Evolutionary conservation across 2,797 vertebrate species (phyloP).

Genomic region (Antennarius maculatus): DNA sequence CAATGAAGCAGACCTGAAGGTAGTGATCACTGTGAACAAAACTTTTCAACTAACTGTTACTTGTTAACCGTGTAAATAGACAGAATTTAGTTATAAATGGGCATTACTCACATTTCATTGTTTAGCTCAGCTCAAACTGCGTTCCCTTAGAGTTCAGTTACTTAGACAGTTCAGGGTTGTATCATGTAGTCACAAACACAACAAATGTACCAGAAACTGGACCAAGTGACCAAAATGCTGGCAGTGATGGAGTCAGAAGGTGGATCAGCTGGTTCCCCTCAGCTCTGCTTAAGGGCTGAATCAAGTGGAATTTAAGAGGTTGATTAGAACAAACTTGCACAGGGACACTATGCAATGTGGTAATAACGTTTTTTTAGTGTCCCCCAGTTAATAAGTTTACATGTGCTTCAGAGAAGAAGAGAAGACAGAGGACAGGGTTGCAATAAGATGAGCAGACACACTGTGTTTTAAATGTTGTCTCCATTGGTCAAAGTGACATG

Average conservation of each 20-base stretch:
- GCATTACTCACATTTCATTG: slow-evolving; percentile 44
- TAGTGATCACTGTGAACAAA: slow-evolving; percentile 80
- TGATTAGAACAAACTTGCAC: slow-evolving; percentile 60
- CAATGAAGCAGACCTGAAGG: slow-evolving; percentile 71
- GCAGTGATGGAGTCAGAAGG: slow-evolving; percentile 11
- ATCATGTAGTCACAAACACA: neutral
- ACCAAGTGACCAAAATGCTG: slow-evolving; percentile 52
- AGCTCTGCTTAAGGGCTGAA: slow-evolving; percentile 69
- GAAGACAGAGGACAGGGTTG: slow-evolving; percentile 34
- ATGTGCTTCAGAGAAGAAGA: slow-evolving; percentile 38
- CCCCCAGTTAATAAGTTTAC: slow-evolving; percentile 62
- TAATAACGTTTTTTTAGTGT: slow-evolving; percentile 54
- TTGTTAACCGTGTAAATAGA: slow-evolving; percentile 30
- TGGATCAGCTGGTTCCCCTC: slow-evolving; percentile 19
- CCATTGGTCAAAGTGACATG: slow-evolving; percentile 53
- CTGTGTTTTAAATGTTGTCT: slow-evolving; percentile 36
- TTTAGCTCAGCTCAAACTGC: slow-evolving; percentile 20
- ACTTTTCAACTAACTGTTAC: slow-evolving; percentile 50
- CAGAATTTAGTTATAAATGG: slow-evolving; percentile 32
- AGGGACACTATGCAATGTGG: slow-evolving; percentile 75
- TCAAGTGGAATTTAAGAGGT: slow-evolving; percentile 22
- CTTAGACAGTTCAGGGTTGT: slow-evolving; percentile 12
- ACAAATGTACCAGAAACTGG: slow-evolving; percentile 22
- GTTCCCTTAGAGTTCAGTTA: slow-evolving; percentile 18
- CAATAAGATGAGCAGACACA: slow-evolving; percentile 65